Evolutionary conservation across 1,140 invertebrate species (phyloP), one percentile per base, ranked within the genome.

Genomic region (Drosophila takahashii): DNA sequence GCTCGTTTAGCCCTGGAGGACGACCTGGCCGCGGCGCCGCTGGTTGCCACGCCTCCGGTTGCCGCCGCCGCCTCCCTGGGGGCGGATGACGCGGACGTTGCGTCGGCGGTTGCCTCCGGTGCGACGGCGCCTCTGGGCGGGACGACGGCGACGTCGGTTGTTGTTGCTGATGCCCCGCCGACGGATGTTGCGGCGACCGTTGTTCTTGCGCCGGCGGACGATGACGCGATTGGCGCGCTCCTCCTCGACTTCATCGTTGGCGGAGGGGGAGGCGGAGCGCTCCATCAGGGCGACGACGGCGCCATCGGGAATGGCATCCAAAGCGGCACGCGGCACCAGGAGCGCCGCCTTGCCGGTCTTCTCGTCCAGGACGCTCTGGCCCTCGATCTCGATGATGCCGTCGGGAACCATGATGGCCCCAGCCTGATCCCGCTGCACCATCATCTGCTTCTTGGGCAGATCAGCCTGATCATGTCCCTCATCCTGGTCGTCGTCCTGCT

Each of bases 381-480:
- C 90, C 58, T 91, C 90, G 77, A 91, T 91, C 44, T 91, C 90
- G 18, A 91, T 87, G 42, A 91, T 76, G 56, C 86, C 90, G 32
- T 91, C 90, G 66, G 90, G 90, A 39, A 91, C 90, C 86, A 91
- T 89, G 7, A 91, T 90, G 58, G 90, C 90, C 2, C 90, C 90
- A 10, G 90, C 90, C 62, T 91, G 79, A 37, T 91, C 90, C 3
- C 86, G 50, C 2, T 86, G 45, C 27, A 91, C 86, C 79, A 91
- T 77, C 90, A 91, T 91, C 16, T 91, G 90, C 36, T 84, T 84
- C 60, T 84, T 84, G 47, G 85, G 41, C 13, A 65, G 42, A 8
- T 70, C 39, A 39, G 56, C 52, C 44, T 16, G 59, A 5, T 32
- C 37, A n/a, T 42, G 52, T 1, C 42, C 51, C 16, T 69, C 45